Percentiles rank a stretch among this genome's conserved stretches.
Evolutionary conservation across 2,888 invertebrate genomes (phyloP).

Genomic region (Agrochola macilenta): DNA sequence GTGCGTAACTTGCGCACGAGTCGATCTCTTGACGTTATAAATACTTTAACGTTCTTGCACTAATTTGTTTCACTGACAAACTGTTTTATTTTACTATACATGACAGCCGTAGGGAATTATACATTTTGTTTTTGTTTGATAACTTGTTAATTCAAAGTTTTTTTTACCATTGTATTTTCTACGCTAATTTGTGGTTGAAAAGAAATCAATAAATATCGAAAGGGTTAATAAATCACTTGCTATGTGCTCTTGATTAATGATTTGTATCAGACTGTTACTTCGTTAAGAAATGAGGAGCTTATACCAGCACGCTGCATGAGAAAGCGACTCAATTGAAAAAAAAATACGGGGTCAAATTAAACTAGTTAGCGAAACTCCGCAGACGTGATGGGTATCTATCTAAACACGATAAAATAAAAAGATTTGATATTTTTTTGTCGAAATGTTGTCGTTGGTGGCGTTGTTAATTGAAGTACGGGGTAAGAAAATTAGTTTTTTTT

Average conservation of each 20-base stretch:
- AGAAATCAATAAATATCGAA: constrained; percentile 40
- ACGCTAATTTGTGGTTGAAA: constrained; percentile 33
- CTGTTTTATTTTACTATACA: constrained; percentile 65
- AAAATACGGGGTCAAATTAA: too few species aligned
- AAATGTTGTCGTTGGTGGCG: too few species aligned
- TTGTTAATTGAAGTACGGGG: too few species aligned
- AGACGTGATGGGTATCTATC: too few species aligned
- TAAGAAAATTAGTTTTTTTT: too few species aligned
- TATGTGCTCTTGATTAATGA: constrained; percentile 12
- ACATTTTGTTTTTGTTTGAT: constrained; percentile 35
- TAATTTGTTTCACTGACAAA: constrained; percentile 70
- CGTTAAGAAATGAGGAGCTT: neutral
- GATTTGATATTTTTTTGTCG: too few species aligned
- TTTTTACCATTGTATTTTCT: constrained; percentile 16
- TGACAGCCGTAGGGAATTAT: constrained; percentile 61
- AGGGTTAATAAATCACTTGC: constrained; percentile 17
- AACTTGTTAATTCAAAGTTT: constrained; percentile 16
- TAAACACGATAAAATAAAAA: too few species aligned
- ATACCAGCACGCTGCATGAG: neutral
- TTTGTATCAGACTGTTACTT: neutral
- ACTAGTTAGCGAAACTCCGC: too few species aligned
- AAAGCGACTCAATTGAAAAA: neutral
- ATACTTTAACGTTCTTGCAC: constrained; percentile 66
- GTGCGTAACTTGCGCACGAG: constrained; percentile 80
- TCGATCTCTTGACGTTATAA: constrained; percentile 71